phyloP scores from a whole-genome alignment of 2,113 vertebrate genomes.

The Stegostoma tigrinum region DNA sequence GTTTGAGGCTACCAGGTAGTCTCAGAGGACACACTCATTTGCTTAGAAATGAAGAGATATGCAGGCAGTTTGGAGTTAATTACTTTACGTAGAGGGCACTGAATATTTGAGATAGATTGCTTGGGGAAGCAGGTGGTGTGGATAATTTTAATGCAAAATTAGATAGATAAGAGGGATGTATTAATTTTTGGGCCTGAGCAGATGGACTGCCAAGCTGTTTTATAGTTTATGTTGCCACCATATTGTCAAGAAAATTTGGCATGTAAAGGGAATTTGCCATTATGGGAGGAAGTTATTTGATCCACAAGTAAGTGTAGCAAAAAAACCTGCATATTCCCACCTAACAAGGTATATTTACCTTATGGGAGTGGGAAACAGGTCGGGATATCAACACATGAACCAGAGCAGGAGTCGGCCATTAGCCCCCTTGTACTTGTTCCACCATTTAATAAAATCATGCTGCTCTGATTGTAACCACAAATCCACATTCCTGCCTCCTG shows the following conservation, averaged over 20 bases:
- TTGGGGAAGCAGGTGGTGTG: not conserved
- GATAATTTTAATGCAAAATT: not conserved
- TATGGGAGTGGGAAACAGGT: too few relatives aligned
- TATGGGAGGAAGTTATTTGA: not conserved
- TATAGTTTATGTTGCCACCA: not conserved
- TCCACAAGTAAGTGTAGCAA: not conserved
- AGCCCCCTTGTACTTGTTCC: too few relatives aligned
- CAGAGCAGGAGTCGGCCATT: too few relatives aligned
- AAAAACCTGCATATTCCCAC: too few relatives aligned
- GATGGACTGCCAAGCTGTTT: not conserved
- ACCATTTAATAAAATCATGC: too few relatives aligned
- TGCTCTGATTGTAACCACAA: too few relatives aligned
- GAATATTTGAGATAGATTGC: not conserved
- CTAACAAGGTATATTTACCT: too few relatives aligned
- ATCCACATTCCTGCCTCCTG: too few relatives aligned
- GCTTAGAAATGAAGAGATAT: not conserved
- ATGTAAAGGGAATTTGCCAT: not conserved
- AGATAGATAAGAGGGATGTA: not conserved
- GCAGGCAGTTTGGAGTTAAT: not conserved
- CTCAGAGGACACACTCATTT: too few relatives aligned
- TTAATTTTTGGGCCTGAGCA: not conserved
- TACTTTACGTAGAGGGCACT: not conserved
- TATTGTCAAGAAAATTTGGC: not conserved
- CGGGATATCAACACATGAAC: too few relatives aligned
- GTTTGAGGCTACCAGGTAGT: not conserved